These are phyloP conservation scores for Turdus rufiventris DNA, from an alignment of 2,113 vertebrate genomes.

Conservation along the genomic window DNA sequence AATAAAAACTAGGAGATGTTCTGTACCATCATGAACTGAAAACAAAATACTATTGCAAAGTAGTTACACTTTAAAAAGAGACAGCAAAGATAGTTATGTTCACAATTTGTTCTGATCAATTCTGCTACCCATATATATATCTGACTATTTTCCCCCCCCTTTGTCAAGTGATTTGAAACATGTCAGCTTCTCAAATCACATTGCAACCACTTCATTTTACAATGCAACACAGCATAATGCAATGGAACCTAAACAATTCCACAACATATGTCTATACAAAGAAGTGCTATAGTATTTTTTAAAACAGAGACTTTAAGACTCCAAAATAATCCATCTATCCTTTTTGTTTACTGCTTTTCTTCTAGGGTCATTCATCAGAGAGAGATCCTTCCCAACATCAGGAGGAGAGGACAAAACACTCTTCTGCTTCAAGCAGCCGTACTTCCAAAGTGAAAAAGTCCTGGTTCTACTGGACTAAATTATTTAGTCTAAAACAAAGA, in stretches of 20 bases:
- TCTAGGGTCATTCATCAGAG: not conserved
- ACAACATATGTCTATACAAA: not conserved
- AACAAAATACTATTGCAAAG: not conserved
- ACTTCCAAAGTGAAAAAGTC: slow-evolving; percentile 23
- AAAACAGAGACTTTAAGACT: not conserved
- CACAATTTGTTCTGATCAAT: not conserved
- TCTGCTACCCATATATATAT: not conserved
- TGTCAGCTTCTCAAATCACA: slow-evolving; percentile 43
- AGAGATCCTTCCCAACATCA: not conserved
- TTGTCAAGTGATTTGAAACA: slow-evolving; percentile 33
- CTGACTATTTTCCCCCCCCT: not conserved
- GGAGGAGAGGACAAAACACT: slow-evolving; percentile 22
- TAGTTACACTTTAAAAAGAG: not conserved
- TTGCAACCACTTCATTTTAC: slow-evolving; percentile 44
- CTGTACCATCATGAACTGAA: not conserved
- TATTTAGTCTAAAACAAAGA: slow-evolving; percentile 52
- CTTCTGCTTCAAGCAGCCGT: slow-evolving; percentile 39
- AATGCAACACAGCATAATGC: slow-evolving; percentile 40
- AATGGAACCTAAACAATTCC: slow-evolving; percentile 37
- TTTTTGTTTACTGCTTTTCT: not conserved
- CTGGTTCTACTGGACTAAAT: slow-evolving; percentile 21
- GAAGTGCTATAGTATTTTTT: not conserved
- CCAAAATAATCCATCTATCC: not conserved
- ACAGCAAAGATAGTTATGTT: not conserved
- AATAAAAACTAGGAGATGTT: not conserved